Conservation (phyloP, 2,797 vertebrate species). For the Neopelma chrysocephalum region DNA sequence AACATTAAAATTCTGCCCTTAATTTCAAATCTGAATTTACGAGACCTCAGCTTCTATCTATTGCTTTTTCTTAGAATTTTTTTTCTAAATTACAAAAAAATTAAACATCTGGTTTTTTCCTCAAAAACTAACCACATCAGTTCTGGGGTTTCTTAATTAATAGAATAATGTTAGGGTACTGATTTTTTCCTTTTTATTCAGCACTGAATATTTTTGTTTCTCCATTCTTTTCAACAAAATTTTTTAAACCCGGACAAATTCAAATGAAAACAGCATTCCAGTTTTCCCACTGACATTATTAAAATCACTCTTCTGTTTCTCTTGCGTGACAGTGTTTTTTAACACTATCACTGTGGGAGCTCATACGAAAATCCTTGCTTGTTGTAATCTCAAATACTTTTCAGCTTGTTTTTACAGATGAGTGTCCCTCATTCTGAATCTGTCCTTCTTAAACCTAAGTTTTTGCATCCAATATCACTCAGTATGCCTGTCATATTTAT, state of each 20-base stretch:
- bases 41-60: not conserved
- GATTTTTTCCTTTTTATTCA: not conserved
- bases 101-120: not conserved
- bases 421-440: not conserved
- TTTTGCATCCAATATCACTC: not conserved
- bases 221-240: not conserved
- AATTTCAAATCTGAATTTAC: not conserved
- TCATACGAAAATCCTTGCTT: not conserved
- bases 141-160: not conserved
- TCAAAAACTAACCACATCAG: not conserved
- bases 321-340: not conserved
- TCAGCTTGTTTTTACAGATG: not conserved
- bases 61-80: not conserved
- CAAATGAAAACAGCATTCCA: not conserved
- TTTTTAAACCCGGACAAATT: not conserved
- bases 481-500: not conserved
- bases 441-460: not conserved
- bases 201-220: not conserved
- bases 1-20: not conserved
- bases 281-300: not conserved
- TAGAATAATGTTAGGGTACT: not conserved
- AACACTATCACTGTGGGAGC: not conserved
- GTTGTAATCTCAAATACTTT: not conserved
- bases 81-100: not conserved
- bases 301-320: not conserved